A percentile compares a stretch with the other conserved stretches of the same genome.
Conservation (phyloP, 2,113 vertebrate genomes). For the Tonatia bakeri region DNA sequence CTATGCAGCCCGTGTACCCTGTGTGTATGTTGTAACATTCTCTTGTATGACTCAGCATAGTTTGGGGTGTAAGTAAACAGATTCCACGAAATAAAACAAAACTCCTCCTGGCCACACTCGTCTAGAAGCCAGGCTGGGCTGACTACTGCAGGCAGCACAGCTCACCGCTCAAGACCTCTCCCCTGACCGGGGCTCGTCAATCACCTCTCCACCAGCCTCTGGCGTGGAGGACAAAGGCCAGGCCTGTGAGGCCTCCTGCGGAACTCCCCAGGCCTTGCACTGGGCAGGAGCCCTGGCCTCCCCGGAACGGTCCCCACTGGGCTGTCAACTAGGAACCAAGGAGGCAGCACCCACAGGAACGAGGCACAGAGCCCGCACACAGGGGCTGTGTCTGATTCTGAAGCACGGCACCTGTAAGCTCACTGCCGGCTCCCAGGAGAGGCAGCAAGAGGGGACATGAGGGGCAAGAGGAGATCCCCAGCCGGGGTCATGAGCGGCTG, state of each 20-base stretch:
- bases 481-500: neutral
- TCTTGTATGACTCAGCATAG: no score
- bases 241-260: neutral
- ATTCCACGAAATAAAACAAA: neutral
- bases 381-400: neutral
- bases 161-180: neutral
- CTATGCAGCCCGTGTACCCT: neutral
- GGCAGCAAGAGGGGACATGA: neutral
- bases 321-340: neutral
- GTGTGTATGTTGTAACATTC: fast-evolving
- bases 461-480: no score
- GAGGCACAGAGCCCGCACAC: neutral
- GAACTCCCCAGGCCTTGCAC: fast-evolving
- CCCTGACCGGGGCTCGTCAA: neutral
- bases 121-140: neutral
- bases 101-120: fast-evolving
- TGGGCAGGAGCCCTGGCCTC: fast-evolving
- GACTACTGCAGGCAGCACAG: neutral
- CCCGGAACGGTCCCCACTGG: fast-evolving
- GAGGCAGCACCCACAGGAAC: neutral
- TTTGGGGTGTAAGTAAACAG: neutral
- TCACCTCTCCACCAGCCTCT: fast-evolving
- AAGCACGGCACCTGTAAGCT: neutral
- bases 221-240: neutral
- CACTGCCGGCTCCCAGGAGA: neutral